Evolutionary conservation across 2,113 vertebrate species (phyloP), one percentile per base, ranked within the genome.

Genomic region (Aspiorhynchus laticeps): DNA sequence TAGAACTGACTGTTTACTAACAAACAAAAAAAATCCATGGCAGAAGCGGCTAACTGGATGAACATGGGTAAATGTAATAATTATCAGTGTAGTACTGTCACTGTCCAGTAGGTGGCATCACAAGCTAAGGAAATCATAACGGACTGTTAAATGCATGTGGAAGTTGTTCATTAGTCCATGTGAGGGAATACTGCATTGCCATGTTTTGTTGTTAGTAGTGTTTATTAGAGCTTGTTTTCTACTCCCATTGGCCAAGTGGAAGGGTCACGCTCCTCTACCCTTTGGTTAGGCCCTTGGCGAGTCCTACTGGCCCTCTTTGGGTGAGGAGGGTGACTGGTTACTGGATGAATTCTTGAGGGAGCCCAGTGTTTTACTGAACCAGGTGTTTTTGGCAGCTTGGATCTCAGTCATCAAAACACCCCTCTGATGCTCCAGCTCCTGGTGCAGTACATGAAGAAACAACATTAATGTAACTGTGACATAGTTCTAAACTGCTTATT

Each of bases 321-420:
- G 95, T 3, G 96, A 91, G 0, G 97, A 93, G 0, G 94, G 94
- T 8, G 91, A 86, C 93, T 97, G 98, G 0, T 95, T 97, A 90
- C 97, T 94, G 0, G 96, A 88, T 38, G 97, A 98, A 3, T 96
- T 99, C 96, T 99, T 99, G 90, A 99, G 96, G 83, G 98, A 99
- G 94, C 97, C 97, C 94, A 99, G 96, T 28, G 98, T 99, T 96
- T 99, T 99, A 94, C 97, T 99, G 96, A 99, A 98, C 98, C 98
- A 99, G 86, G 98, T 99, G 96, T 99, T 99, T 95, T 98, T 98
- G 94, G 98, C 97, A 85, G 98, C 97, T 93, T 99, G 98, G 92
- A 99, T 96, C 95, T 99, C 98, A 36, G 96, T 99, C 97, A 98
- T 97, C 89, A 99, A 95, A 61, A 98, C 96, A 91, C 98, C 98